These are phyloP conservation scores for Hyperoplus lanceolatus DNA, from an alignment of 2,797 vertebrate genomes.

Conservation along the genomic window DNA sequence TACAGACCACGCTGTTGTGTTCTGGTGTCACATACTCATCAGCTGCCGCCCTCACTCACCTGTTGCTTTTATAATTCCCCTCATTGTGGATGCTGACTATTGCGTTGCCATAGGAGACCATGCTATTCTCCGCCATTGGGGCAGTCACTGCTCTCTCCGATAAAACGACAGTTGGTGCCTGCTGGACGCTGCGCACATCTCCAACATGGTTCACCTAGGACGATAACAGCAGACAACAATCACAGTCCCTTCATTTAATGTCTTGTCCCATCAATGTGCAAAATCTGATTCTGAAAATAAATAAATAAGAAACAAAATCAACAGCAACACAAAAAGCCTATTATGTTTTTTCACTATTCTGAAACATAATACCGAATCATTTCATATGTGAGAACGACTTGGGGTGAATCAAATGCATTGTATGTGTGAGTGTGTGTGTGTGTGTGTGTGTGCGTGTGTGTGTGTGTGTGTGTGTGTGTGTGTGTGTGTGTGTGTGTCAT, in stretches of 20 bases:
- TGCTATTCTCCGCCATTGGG: constrained; percentile 68
- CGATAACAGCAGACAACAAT: constrained; percentile 1
- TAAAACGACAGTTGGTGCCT: constrained; percentile 84
- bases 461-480: constrained; percentile 6
- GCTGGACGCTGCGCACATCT: constrained; percentile 73
- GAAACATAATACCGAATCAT: neutral
- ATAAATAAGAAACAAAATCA: neutral
- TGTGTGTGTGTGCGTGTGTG: constrained; percentile 8
- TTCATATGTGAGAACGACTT: constrained; percentile 1
- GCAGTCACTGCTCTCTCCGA: constrained; percentile 84
- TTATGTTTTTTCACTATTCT: neutral
- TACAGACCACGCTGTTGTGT: neutral
- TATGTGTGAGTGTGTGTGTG: neutral
- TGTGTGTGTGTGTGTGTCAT: constrained; percentile 7
- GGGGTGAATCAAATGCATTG: constrained; percentile 19
- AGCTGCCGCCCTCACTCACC: constrained; percentile 68
- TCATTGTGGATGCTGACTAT: constrained; percentile 70
- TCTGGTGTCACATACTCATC: neutral
- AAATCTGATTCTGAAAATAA: neutral
- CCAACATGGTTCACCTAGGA: constrained; percentile 85
- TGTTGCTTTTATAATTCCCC: constrained; percentile 65
- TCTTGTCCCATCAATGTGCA: neutral
- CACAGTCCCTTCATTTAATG: neutral
- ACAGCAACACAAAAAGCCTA: neutral
- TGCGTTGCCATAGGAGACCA: constrained; percentile 68